phyloP scores from a whole-genome alignment of 1,140 invertebrate species.

The Temnothorax longispinosus region DNA sequence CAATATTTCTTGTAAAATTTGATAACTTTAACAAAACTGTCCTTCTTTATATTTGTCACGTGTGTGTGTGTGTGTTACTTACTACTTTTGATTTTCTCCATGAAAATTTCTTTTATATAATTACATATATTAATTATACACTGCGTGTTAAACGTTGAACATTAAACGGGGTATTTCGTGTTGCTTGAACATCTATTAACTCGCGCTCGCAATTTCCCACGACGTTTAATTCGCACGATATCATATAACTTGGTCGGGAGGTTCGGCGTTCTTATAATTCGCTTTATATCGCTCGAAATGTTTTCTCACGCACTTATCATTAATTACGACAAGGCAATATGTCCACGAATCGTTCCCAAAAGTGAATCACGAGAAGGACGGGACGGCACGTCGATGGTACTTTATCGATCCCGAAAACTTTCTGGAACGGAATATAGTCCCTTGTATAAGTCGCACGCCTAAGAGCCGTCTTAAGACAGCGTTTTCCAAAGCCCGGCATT shows the following conservation, averaged over 20 bases:
- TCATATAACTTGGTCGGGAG: constrained; percentile 36
- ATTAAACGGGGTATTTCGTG: constrained; percentile 28
- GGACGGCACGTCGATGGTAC: constrained; percentile 25
- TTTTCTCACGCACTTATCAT: constrained; percentile 26
- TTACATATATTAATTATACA: constrained; percentile 13
- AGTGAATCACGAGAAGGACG: constrained; percentile 43
- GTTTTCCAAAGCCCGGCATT: constrained; percentile 33
- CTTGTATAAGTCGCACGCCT: constrained; percentile 12
- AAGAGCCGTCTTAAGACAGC: constrained; percentile 20
- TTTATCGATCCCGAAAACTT: constrained; percentile 47
- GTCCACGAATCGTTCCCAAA: constrained; percentile 53
- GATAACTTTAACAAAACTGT: constrained; percentile 8
- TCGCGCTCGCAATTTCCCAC: background rate
- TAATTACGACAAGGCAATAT: constrained; percentile 37
- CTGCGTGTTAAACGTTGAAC: constrained; percentile 17
- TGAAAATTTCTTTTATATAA: constrained; percentile 1
- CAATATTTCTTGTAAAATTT: background rate
- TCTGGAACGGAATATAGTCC: constrained; percentile 32
- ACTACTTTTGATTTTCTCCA: constrained; percentile 49
- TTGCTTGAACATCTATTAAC: constrained; percentile 27
- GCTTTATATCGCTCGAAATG: constrained; percentile 3
- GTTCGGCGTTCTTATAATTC: constrained; percentile 5
- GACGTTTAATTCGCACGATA: constrained; percentile 1
- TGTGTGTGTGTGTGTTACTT: background rate
- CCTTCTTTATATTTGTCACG: background rate